A percentile compares a stretch with the other conserved stretches of the same genome.
phyloP scores from a whole-genome alignment of 2,888 invertebrate genomes.

The Lasioglossum villosulum region DNA sequence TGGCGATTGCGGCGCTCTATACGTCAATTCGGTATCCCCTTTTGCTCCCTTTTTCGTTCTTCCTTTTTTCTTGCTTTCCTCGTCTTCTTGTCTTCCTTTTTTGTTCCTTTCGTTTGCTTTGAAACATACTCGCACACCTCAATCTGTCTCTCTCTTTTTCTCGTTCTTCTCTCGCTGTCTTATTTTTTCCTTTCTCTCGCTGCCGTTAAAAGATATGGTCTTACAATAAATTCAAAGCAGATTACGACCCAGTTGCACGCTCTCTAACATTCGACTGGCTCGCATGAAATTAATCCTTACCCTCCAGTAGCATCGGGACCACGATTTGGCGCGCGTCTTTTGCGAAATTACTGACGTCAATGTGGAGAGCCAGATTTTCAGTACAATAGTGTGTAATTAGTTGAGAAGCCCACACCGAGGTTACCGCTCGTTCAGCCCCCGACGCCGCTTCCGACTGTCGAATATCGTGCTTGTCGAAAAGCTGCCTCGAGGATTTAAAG shows the following conservation, averaged over 20 bases:
- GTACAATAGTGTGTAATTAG: constrained; percentile 82
- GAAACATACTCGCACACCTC: constrained; percentile 4
- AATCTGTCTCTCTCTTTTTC: not conserved
- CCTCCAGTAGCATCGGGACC: constrained; percentile 24
- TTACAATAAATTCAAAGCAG: constrained; percentile 68
- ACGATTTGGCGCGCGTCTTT: constrained; percentile 56
- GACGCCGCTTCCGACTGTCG: constrained; percentile 23
- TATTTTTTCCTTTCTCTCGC: not conserved
- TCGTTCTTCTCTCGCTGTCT: not conserved
- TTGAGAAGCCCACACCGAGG: constrained; percentile 76
- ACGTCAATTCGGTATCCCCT: not conserved
- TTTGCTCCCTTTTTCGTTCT: not conserved
- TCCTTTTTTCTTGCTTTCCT: not conserved
- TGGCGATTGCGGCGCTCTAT: not conserved
- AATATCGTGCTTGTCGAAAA: constrained; percentile 29
- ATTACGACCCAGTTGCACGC: constrained; percentile 59
- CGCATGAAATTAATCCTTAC: constrained; percentile 64
- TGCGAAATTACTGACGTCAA: constrained; percentile 69
- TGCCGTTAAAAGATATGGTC: constrained; percentile 48
- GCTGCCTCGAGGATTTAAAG: constrained; percentile 15
- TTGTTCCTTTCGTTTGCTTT: constrained; percentile 15
- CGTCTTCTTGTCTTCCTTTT: constrained; percentile 3
- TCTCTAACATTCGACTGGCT: constrained; percentile 52
- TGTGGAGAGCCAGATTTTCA: constrained; percentile 74
- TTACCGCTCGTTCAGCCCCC: constrained; percentile 36